phyloP scores from a whole-genome alignment of 1,140 invertebrate species.

The Steinernema feltiae region DNA sequence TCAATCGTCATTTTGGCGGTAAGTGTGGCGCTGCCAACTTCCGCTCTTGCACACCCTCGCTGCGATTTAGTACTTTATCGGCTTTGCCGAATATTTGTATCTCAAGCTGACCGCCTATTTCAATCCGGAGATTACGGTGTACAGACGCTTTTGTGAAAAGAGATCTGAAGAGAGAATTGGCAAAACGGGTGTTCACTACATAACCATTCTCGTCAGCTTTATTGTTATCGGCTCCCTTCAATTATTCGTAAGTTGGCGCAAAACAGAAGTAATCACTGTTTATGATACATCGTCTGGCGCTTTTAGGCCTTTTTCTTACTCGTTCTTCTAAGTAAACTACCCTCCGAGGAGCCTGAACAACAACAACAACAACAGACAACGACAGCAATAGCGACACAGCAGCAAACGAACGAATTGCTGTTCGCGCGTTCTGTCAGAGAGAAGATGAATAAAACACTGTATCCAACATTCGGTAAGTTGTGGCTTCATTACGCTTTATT shows the following conservation, averaged over 20 bases:
- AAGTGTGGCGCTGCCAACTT: not conserved
- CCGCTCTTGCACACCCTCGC: not conserved
- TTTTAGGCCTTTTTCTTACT: constrained; percentile 2
- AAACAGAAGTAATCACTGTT: not conserved
- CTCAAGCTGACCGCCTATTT: not conserved
- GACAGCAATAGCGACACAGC: not conserved
- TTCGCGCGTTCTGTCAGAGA: not conserved
- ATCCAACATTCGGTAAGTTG: not conserved
- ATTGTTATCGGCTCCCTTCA: not conserved
- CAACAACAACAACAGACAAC: not conserved
- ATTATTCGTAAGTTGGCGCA: not conserved
- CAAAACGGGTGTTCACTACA: constrained; percentile 11
- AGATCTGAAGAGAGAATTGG: not conserved
- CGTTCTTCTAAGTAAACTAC: not conserved
- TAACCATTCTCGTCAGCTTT: constrained; percentile 4
- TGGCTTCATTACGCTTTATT: not conserved
- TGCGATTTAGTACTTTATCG: not conserved
- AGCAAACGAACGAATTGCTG: not conserved
- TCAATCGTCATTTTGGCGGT: not conserved
- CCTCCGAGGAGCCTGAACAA: not conserved
- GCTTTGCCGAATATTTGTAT: constrained; percentile 3
- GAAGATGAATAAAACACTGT: constrained; percentile 5
- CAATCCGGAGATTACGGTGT: not conserved
- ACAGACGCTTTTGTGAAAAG: not conserved
- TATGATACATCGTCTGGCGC: not conserved